These are phyloP conservation scores for Tenebrio molitor DNA, from an alignment of 1,140 invertebrate species.

Conservation along the genomic window DNA sequence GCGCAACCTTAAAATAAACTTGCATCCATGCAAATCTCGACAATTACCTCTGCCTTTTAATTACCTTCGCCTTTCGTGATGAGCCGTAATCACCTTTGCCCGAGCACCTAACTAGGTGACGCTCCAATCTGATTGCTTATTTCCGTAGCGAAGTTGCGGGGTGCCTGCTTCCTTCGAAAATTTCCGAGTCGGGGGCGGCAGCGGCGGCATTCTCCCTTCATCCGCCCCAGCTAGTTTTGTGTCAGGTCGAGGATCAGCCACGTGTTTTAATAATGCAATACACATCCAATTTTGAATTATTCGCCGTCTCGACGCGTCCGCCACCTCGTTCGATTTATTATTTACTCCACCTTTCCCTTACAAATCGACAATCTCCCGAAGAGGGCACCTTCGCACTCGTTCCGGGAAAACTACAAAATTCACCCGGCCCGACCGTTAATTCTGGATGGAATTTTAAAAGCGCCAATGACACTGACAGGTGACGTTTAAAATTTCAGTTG, in stretches of 20 bases:
- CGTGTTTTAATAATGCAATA: neutral
- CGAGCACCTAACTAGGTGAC: neutral
- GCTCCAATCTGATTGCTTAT: neutral
- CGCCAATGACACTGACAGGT: no score
- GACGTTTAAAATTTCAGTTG: no score
- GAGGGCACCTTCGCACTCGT: no score
- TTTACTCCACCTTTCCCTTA: neutral
- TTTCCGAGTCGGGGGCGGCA: neutral
- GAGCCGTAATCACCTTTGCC: no score
- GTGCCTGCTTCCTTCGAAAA: neutral
- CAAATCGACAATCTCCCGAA: no score
- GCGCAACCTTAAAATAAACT: neutral
- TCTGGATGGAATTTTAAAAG: no score
- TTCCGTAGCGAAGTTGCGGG: neutral
- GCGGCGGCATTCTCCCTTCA: neutral
- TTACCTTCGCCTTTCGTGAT: neutral
- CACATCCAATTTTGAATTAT: constrained; percentile 6
- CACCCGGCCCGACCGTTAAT: no score
- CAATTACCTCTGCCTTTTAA: constrained; percentile 1
- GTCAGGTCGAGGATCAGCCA: neutral
- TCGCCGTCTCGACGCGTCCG: neutral
- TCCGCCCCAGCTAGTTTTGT: neutral
- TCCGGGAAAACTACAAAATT: no score
- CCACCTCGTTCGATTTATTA: neutral
- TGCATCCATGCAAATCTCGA: neutral